A percentile compares a stretch with the other conserved stretches of the same genome.
These are phyloP conservation scores for Drosophila pseudoananassae DNA, from an alignment of 1,140 invertebrate species.

Conservation along the genomic window DNA sequence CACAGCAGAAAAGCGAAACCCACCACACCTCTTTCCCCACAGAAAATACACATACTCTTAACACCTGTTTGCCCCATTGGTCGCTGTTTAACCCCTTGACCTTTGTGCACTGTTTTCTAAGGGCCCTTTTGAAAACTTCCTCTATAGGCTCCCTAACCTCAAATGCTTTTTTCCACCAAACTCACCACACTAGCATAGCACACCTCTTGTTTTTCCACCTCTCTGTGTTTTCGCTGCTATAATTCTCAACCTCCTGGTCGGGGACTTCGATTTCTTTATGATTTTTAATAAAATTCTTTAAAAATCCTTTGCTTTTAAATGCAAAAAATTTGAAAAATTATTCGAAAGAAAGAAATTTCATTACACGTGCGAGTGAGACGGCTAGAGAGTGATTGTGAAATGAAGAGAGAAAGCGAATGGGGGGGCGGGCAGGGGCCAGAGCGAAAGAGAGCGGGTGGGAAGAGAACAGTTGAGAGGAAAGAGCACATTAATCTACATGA, in stretches of 20 bases:
- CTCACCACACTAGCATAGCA: not conserved
- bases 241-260: too few species aligned
- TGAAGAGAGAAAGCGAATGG: conserved; percentile 10
- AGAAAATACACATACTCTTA: conserved; percentile 11
- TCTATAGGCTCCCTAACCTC: too few species aligned
- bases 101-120: not conserved
- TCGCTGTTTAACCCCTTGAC: conserved; percentile 18
- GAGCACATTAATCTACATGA: conserved; percentile 69
- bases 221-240: not conserved
- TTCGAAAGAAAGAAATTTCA: conserved; percentile 12
- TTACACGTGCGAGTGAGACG: conserved; percentile 48
- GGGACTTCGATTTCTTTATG: not conserved
- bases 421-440: not conserved
- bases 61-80: conserved; percentile 19
- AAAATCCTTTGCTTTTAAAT: conserved; percentile 11
- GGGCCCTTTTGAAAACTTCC: too few species aligned
- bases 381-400: conserved; percentile 28
- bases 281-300: conserved; percentile 5
- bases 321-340: not conserved
- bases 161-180: not conserved
- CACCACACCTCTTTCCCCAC: not conserved
- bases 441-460: conserved; percentile 38
- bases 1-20: conserved; percentile 42
- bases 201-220: not conserved
- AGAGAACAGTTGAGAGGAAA: conserved; percentile 74